Evolutionary conservation across 1,140 invertebrate species (phyloP).

Genomic region (Procambarus clarkii): DNA sequence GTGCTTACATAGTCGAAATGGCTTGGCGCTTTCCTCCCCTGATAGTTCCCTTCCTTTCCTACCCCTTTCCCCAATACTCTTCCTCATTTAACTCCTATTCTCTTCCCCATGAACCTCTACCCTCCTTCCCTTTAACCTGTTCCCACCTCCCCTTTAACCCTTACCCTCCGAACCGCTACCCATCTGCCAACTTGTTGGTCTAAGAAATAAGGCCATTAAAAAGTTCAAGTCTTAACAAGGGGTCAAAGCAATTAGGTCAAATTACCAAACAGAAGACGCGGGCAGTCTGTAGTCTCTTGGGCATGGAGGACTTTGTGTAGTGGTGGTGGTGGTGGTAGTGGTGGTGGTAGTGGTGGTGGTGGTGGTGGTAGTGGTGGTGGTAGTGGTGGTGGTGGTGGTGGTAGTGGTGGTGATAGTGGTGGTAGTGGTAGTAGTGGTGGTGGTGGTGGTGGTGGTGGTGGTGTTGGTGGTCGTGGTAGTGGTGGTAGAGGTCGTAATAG

Average conservation of each 20-base stretch:
- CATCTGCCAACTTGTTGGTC: not conserved
- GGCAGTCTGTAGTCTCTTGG: not conserved
- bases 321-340: not conserved
- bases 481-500: not conserved
- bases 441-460: not conserved
- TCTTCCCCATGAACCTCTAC: no score
- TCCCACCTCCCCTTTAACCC: not conserved
- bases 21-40: no score
- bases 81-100: no score
- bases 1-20: no score
- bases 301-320: not conserved
- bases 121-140: not conserved
- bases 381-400: not conserved
- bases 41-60: not conserved
- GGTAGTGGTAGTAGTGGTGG: not conserved
- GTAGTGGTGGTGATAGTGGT: not conserved
- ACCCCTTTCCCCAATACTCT: not conserved
- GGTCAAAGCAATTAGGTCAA: not conserved
- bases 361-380: not conserved
- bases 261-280: not conserved
- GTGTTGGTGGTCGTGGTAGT: not conserved
- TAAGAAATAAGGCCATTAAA: not conserved
- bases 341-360: not conserved
- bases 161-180: not conserved
- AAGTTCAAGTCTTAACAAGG: not conserved